These are phyloP conservation scores for Promerops cafer DNA, from an alignment of 2,113 vertebrate genomes.

Conservation along the genomic window DNA sequence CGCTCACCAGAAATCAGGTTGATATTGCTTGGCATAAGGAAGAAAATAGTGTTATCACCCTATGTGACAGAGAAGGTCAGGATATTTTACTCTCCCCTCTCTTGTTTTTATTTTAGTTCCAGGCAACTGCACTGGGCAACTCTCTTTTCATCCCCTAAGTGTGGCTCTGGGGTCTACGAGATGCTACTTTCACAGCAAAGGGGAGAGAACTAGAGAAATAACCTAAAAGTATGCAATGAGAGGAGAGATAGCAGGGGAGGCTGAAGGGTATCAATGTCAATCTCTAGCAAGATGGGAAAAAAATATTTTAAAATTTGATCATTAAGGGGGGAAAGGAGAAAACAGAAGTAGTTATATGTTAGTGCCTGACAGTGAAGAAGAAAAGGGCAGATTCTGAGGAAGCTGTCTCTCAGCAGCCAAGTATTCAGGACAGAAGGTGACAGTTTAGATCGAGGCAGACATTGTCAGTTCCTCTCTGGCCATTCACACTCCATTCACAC, in stretches of 20 bases:
- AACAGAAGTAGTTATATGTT: not conserved
- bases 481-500: accelerated
- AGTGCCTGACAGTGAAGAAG: not conserved
- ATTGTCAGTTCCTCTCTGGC: not conserved
- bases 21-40: not conserved
- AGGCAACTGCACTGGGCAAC: not conserved
- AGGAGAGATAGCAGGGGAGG: not conserved
- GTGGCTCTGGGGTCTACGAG: not conserved
- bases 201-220: not conserved
- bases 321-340: not conserved
- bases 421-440: not conserved
- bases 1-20: not conserved
- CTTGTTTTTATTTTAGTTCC: not conserved
- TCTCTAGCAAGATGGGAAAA: not conserved
- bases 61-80: not conserved
- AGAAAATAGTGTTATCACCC: not conserved
- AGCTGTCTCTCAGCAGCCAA: not conserved
- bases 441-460: not conserved
- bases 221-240: not conserved
- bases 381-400: not conserved
- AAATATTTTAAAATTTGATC: not conserved
- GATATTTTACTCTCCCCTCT: not conserved
- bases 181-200: not conserved
- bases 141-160: not conserved
- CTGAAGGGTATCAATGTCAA: not conserved